Conservation (phyloP, 2,888 invertebrate genomes). For the Oxystoma pomonae region DNA sequence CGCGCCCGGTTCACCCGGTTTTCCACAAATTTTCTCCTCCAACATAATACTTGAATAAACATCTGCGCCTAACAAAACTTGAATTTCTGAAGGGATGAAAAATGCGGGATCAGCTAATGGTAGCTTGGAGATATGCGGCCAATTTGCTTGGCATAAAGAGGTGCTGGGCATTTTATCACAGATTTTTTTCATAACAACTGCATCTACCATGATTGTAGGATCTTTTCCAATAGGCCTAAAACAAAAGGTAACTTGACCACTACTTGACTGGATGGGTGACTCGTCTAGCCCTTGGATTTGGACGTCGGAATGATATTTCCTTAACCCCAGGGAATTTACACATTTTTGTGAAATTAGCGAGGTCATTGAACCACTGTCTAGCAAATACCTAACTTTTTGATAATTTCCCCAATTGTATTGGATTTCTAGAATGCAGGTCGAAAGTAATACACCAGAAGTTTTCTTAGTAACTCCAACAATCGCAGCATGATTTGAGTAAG, state of each 20-base stretch:
- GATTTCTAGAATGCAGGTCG: not conserved
- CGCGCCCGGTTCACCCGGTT: not conserved
- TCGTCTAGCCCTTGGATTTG: not conserved
- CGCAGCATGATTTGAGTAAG: not conserved
- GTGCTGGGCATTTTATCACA: not conserved
- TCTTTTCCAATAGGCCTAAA: not conserved
- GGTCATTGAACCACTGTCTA: not conserved
- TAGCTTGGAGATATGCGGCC: not conserved
- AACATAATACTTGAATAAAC: not conserved
- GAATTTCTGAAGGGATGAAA: not conserved
- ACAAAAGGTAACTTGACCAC: not conserved
- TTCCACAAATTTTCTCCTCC: not conserved
- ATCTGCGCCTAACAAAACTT: not conserved
- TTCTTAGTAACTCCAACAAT: not conserved
- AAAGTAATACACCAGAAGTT: not conserved
- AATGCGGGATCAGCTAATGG: not conserved
- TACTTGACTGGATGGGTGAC: not conserved
- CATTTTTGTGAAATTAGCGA: not conserved
- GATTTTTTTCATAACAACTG: not conserved
- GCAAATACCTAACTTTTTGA: no score
- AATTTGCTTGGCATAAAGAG: not conserved
- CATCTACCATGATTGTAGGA: not conserved
- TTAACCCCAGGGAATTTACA: not conserved
- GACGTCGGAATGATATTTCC: not conserved
- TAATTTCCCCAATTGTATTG: no score